phyloP scores from a whole-genome alignment of 2,113 vertebrate species.

The Nicator chloris region DNA sequence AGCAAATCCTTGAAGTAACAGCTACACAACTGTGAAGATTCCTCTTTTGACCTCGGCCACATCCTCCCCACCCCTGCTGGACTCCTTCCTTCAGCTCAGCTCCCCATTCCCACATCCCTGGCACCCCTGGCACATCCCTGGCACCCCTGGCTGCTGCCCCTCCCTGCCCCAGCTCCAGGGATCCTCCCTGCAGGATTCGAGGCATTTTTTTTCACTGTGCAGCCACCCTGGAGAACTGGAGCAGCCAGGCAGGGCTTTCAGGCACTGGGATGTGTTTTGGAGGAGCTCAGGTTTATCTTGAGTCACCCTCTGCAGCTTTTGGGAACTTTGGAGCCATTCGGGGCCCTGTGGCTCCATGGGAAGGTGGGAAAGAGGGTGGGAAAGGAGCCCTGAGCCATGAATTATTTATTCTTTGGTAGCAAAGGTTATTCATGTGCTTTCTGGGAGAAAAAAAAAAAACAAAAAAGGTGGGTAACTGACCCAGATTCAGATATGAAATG shows the following conservation, averaged over 20 bases:
- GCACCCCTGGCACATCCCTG: neutral
- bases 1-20: neutral
- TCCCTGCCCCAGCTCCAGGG: neutral
- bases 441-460: neutral
- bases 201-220: neutral
- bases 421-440: neutral
- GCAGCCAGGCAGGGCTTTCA: neutral
- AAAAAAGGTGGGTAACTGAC: neutral
- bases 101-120: no score
- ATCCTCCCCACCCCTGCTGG: rapidly evolving
- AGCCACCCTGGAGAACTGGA: neutral
- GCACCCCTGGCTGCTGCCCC: neutral
- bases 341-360: neutral
- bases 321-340: neutral
- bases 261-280: neutral
- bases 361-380: neutral
- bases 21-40: rapidly evolving
- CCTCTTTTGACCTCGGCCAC: neutral
- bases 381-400: neutral
- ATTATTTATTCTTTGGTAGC: neutral
- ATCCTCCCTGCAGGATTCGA: neutral
- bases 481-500: neutral
- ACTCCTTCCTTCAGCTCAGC: neutral
- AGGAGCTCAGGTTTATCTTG: neutral
- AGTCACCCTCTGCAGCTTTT: neutral